Base-by-base conservation (phyloP, 1,140 invertebrate species). In the Stenopsyche tienmushanensis region DNA sequence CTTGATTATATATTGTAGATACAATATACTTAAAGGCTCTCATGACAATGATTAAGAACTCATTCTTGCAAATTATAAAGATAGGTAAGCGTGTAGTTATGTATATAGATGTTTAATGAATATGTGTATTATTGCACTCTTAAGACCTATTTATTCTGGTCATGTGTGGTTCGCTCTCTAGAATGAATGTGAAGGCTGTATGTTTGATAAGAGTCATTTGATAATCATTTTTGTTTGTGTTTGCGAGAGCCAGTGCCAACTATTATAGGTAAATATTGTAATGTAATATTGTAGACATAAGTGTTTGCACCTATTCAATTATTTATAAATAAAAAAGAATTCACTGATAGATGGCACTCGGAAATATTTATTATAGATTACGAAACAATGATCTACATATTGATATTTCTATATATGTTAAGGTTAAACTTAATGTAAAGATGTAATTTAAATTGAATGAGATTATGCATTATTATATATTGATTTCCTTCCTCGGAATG, bases 261-360 rank as follows among this genome's bases (percentile, higher is more conserved):
- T 67, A 66, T 53, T 70, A 44, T 70, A 67, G 65, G 62, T 70
- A 65, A 69, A 66, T 69, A 69, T 63, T 70, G 60, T 66, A 64
- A 64, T 66, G 69, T 70, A 66, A 71, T 64, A 70, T 65, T 59
- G 65, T 71, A 71, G 69, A 44, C 58, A 42, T 68, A 71, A 71
- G 66, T 71, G 69, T 71, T 71, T 71, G 69, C 69, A 71, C 69
- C 66, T 67, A 71, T 71, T 71, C 65, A 67, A 67, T 71, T 71
- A 71, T 67, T 70, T 67, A 70, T 67, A 24, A 58, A 70, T 70
- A 67, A 70, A 66, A 42, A 66, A n/a, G n/a, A 70, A 67, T 67
- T 63, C 69, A 70, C 69, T 63, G 69, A 70, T 70, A 70, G 69
- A 70, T 64, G 69, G 69, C 69, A 70, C 69, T 66, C 57, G 69